Evolutionary conservation across 2,113 vertebrate species (phyloP), one percentile per base, ranked within the genome.

Genomic region (Carlito syrichta): DNA sequence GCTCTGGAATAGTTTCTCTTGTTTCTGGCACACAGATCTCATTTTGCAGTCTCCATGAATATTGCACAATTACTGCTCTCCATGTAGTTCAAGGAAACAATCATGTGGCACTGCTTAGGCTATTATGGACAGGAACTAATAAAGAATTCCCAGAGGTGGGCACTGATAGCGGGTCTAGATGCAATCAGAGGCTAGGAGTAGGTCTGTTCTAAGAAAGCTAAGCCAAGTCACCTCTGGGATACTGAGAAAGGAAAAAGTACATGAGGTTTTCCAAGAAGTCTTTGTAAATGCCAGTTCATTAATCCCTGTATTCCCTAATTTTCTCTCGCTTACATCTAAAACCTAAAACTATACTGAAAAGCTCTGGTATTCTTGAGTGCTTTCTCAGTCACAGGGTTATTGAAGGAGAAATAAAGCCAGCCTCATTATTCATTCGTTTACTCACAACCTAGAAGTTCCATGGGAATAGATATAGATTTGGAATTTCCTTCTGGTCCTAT

Each of bases 211-310:
- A 13, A 12, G 87, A 69, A 45, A 78, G 32, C 8, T 17, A 83
- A 95, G 20, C 78, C 48, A 62, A 32, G 45, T 76, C 40, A 82
- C 32, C 2, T 48, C 40, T 54, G 25, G 32, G 66, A n/a, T 6
- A 43, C 12, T 38, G 50, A 14, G 38, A 63, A 3, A 63, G 30
- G 32, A 22, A 90, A 79, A 86, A 20, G 56, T 30, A 79, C 25
- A 83, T 0, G 5, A n/a, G 32, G 35, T 8, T 17, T 52, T 23
- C 50, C 56, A 95, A 69, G 32, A 79, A 84, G 60, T 20, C 52
- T 90, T 60, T 84, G 81, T 48, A 74, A 95, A 96, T 38, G 16
- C 32, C 56, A 73, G 43, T 87, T 76, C 56, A 81, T 84, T 89
- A 90, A 92, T 79, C 68, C 45, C 79, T 58, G 83, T 38, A 69